Evolutionary conservation across 2,888 invertebrate genomes (phyloP).

Genomic region (Apamea monoglypha): DNA sequence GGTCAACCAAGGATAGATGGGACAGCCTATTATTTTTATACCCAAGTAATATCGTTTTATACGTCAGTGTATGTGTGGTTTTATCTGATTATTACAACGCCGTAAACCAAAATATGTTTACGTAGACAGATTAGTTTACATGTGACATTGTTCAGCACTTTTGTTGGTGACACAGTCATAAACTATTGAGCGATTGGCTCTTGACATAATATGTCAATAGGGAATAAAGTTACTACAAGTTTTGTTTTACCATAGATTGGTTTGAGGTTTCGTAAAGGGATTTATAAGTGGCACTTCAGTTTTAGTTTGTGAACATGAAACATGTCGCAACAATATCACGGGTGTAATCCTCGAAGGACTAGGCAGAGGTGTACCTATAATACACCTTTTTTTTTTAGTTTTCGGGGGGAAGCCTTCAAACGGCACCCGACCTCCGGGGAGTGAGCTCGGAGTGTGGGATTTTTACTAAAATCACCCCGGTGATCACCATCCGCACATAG

Average conservation of each 20-base stretch:
- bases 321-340: neutral
- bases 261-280: neutral
- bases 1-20: neutral
- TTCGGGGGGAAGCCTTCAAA: no score
- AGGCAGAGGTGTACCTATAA: no score
- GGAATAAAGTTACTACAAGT: neutral
- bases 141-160: constrained; percentile 49
- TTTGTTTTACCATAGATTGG: neutral
- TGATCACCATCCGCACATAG: no score
- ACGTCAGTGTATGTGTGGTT: constrained; percentile 25
- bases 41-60: constrained; percentile 10
- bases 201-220: neutral
- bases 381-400: no score
- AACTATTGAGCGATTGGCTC: constrained; percentile 5
- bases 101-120: constrained; percentile 52
- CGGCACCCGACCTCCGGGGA: no score
- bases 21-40: neutral
- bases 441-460: no score
- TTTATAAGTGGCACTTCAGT: neutral
- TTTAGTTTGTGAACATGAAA: neutral
- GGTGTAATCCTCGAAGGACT: no score
- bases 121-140: constrained; percentile 44
- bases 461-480: no score
- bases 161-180: constrained; percentile 2
- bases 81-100: constrained; percentile 48